Percentiles rank a stretch among this genome's conserved stretches.
phyloP scores from a whole-genome alignment of 2,113 vertebrate species.

The Chloroceryle aenea region DNA sequence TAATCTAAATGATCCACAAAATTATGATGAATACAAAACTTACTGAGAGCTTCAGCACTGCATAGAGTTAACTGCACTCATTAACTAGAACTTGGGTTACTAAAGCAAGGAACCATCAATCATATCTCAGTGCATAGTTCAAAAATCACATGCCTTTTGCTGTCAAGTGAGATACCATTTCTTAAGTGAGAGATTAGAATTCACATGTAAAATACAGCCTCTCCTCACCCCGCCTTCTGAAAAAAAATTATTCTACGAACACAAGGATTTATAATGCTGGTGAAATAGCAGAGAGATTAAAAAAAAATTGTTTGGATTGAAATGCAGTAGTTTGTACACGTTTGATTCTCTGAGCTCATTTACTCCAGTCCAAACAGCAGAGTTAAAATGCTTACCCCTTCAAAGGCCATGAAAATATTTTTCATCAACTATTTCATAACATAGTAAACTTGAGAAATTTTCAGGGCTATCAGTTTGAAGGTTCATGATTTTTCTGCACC shows the following conservation, averaged over 20 bases:
- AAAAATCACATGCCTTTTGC: background rate
- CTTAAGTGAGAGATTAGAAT: background rate
- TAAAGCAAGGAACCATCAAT: background rate
- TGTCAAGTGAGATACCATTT: background rate
- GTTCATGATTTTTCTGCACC: background rate
- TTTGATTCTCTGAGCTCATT: background rate
- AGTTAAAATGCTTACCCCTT: background rate
- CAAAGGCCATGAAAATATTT: background rate
- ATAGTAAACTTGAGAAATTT: background rate
- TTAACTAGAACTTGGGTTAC: background rate
- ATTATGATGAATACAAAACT: background rate
- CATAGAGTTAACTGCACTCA: no score
- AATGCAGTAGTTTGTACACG: background rate
- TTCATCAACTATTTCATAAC: background rate
- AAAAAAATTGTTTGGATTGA: background rate
- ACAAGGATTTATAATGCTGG: background rate
- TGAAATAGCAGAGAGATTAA: background rate
- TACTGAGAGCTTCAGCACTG: background rate
- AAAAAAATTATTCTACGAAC: background rate
- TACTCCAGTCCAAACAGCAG: background rate
- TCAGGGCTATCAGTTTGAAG: background rate
- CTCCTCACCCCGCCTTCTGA: rapidly evolving
- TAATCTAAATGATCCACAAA: background rate
- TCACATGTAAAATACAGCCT: background rate
- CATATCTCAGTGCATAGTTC: background rate